Evolutionary conservation across 2,888 invertebrate species (phyloP).

Genomic region (Atrina japonica): DNA sequence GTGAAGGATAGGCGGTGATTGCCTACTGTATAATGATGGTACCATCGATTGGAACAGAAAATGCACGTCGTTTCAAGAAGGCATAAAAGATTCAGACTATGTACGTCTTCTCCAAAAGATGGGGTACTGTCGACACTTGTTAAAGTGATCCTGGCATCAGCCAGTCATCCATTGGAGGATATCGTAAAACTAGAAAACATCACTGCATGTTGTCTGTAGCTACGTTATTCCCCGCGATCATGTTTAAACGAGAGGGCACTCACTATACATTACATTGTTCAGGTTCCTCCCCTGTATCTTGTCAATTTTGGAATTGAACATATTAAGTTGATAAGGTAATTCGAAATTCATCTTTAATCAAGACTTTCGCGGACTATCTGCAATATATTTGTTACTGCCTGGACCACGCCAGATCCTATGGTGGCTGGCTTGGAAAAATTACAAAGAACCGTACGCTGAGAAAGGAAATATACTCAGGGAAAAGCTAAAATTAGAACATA

Average conservation of each 20-base stretch:
- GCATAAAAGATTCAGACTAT: slow-evolving; percentile 6
- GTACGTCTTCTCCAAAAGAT: slow-evolving; percentile 4
- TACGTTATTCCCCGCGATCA: slow-evolving; percentile 14
- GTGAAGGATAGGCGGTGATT: slow-evolving; percentile 21
- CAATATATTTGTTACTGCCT: slow-evolving; percentile 1
- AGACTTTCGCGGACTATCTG: slow-evolving; percentile 4
- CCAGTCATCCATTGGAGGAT: slow-evolving; percentile 1
- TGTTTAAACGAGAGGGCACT: slow-evolving; percentile 8
- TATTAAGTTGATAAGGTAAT: slow-evolving; percentile 2
- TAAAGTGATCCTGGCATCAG: slow-evolving; percentile 2
- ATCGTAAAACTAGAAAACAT: not conserved
- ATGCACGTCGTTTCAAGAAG: slow-evolving; percentile 6
- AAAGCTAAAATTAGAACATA: slow-evolving; percentile 45
- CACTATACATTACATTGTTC: slow-evolving; percentile 12
- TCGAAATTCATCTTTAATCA: not conserved
- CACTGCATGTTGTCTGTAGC: not conserved
- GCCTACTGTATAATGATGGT: slow-evolving; percentile 17
- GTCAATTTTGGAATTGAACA: slow-evolving; percentile 10
- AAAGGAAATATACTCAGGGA: slow-evolving; percentile 42
- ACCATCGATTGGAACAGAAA: slow-evolving; percentile 17
- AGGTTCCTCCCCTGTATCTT: not conserved
- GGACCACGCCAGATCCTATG: not conserved
- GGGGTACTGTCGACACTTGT: not conserved
- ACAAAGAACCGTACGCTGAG: slow-evolving; percentile 45
- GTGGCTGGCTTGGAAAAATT: slow-evolving; percentile 39